These are phyloP conservation scores for Microplitis deprimator DNA, from an alignment of 2,888 invertebrate genomes.

Conservation along the genomic window DNA sequence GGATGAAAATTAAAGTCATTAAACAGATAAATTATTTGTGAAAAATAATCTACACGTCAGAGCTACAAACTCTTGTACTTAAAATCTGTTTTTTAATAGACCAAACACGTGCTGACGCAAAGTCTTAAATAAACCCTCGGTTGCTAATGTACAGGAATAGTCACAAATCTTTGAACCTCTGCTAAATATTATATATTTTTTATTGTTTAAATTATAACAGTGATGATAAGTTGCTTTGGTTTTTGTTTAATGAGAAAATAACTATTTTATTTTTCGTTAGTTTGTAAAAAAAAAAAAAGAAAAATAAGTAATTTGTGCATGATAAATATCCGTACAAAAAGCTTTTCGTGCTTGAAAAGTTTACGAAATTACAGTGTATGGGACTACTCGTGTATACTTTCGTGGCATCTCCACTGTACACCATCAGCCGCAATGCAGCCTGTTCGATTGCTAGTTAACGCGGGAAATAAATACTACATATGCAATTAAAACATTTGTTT, in stretches of 20 bases:
- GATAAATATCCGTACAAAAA: slow-evolving; percentile 33
- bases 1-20: not conserved
- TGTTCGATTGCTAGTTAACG: slow-evolving; percentile 50
- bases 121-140: slow-evolving; percentile 47
- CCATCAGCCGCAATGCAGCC: slow-evolving; percentile 53
- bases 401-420: slow-evolving; percentile 44
- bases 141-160: slow-evolving; percentile 48
- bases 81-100: not conserved
- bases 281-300: not conserved
- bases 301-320: slow-evolving; percentile 31
- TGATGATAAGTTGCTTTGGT: not conserved
- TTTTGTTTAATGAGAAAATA: not conserved
- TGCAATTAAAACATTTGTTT: not conserved
- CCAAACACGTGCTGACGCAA: slow-evolving; percentile 45
- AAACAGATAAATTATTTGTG: not conserved
- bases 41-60: not conserved
- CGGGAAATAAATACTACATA: slow-evolving; percentile 45
- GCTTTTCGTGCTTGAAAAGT: slow-evolving; percentile 40
- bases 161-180: slow-evolving; percentile 48
- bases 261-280: not conserved
- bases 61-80: not conserved
- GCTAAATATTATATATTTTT: not conserved
- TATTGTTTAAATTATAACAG: not conserved
- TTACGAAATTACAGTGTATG: slow-evolving; percentile 32
- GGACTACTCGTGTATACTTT: slow-evolving; percentile 12